Base-by-base conservation (phyloP, 92 coral and sea anemone genomes). In the Chrysogorgia sp. region DNA sequence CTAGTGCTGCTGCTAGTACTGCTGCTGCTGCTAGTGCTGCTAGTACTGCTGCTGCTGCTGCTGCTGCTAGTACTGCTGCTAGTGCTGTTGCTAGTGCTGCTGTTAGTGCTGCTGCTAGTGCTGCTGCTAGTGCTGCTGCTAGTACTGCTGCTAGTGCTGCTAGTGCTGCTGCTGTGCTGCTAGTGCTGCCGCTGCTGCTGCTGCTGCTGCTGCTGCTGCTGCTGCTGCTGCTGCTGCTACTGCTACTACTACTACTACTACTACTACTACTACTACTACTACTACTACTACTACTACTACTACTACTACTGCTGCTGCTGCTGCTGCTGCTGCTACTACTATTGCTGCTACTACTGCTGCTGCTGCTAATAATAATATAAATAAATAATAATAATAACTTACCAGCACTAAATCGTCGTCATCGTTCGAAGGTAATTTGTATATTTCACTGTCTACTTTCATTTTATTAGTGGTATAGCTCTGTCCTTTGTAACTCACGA, bases 401-500 rank as follows among this genome's bases (percentile, higher is more conserved):
- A 69, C 76, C 58, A 69, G 22, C 4, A 25, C 30, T 15, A 60
- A 69, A 49, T 48, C 60, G 5, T 48, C 76, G 24, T 30, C 40
- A 6, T 29, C 24, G 9, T 69, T 21, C 8, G 60, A 28, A 12
- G 22, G 22, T n/a, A 35, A 59, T 23, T 49, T 3, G 35, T 69
- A 69, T 0, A 8, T 49, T 23, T 69, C 7, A 29, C 22, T 32
- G 25, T 69, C 60, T 9, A 52, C 60, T 47, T 69, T 45, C 59
- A 69, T 69, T 30, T 49, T 45, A 31, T 69, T 41, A 6, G 37
- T 49, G 2, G 76, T 45, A 20, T 45, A 69, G 34, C 7, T 53
- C 25, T 69, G 40, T 14, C 76, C 76, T 15, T 69, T 69, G 60
- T 22, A 49, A 41, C 29, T 45, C 28, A 69, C 76, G 1, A 34